Evolutionary conservation across 2,888 invertebrate species (phyloP).

Genomic region (Actias luna): DNA sequence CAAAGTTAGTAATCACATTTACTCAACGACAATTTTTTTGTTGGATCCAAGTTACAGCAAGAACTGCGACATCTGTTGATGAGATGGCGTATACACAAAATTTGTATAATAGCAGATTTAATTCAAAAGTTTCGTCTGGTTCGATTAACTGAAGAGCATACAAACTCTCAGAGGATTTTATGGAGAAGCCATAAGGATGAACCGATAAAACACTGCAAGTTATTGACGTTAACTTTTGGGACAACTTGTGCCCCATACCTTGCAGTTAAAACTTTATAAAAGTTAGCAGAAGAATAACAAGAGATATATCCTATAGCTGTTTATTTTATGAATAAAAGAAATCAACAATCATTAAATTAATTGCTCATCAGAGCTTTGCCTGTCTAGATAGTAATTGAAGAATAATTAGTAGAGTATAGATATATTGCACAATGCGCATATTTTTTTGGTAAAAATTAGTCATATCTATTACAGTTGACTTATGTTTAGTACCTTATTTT

Average conservation of each 20-base stretch:
- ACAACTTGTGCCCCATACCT: constrained; percentile 37
- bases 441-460: too few relatives aligned
- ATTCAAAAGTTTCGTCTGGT: constrained; percentile 25
- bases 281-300: constrained; percentile 33
- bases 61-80: constrained; percentile 25
- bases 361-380: too few relatives aligned
- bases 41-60: constrained; percentile 27
- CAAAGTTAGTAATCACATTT: too few relatives aligned
- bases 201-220: constrained; percentile 25
- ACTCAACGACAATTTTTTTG: too few relatives aligned
- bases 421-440: too few relatives aligned
- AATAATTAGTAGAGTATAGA: too few relatives aligned
- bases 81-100: constrained; percentile 23
- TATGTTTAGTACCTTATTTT: constrained; percentile 17
- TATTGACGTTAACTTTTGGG: constrained; percentile 35
- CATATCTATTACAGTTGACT: too few relatives aligned
- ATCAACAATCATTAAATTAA: too few relatives aligned
- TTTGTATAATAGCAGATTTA: constrained; percentile 22
- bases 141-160: background rate
- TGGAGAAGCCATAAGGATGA: too few relatives aligned
- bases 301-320: constrained; percentile 27
- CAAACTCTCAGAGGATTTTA: constrained; percentile 18
- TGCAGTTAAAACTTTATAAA: constrained; percentile 34
- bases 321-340: too few relatives aligned
- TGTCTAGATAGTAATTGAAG: too few relatives aligned